Percentiles rank a stretch among this genome's conserved stretches.
These are phyloP conservation scores for Rhinoptilus africanus DNA, from an alignment of 2,113 vertebrate species.

Conservation along the genomic window DNA sequence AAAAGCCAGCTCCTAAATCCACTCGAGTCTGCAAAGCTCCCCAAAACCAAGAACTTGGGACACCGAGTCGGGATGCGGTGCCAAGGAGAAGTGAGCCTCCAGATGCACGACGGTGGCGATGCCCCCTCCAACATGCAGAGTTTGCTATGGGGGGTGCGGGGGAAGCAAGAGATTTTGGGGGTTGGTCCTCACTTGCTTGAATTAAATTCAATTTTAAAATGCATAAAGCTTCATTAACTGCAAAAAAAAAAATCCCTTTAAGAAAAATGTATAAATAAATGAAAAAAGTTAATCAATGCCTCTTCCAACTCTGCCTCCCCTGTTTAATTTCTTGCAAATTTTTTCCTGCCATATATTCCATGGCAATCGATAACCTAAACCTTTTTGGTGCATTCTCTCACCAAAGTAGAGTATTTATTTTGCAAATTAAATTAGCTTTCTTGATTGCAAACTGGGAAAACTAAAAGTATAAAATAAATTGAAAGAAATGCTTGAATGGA, in stretches of 20 bases:
- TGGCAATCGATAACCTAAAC: background rate
- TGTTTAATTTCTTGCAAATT: background rate
- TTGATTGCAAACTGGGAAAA: slow-evolving; percentile 18
- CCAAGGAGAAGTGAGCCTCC: background rate
- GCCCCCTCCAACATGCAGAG: background rate
- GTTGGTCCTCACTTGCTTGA: background rate
- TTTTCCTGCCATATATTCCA: background rate
- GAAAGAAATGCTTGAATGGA: slow-evolving; percentile 23
- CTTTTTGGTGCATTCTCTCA: background rate
- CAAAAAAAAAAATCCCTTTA: background rate
- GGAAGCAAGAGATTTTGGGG: background rate
- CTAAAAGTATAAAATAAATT: background rate
- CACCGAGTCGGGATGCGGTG: rapidly evolving
- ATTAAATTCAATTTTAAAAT: background rate
- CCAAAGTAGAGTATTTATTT: background rate
- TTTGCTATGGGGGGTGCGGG: rapidly evolving
- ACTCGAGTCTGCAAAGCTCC: background rate
- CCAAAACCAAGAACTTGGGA: rapidly evolving
- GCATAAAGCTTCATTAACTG: background rate
- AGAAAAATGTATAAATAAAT: background rate
- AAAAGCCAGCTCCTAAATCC: background rate
- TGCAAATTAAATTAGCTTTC: background rate
- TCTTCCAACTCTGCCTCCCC: background rate
- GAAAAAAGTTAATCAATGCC: background rate
- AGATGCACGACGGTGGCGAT: background rate